Evolutionary conservation across 2,888 invertebrate species (phyloP), one percentile per base, ranked within the genome.

Genomic region (Villa cingulata): DNA sequence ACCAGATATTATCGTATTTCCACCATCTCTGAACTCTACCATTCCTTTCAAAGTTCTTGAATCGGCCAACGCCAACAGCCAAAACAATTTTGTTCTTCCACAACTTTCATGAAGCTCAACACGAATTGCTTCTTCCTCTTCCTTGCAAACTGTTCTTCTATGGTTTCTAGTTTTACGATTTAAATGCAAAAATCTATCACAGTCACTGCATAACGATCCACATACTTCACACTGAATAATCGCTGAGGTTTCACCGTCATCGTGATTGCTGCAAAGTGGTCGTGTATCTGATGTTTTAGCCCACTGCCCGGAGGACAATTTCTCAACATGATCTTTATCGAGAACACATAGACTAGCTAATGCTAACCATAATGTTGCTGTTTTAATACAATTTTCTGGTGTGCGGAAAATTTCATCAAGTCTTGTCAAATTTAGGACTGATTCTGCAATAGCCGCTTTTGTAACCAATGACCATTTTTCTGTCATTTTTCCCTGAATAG

Each of bases 71-170:
- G 94, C 83, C 59, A 95, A 72, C 7, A 97, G 74, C 94, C 96
- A 96, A 68, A 92, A 94, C 6, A 97, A 72, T 68, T 96, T 95
- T 2, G 91, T 92, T 36, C 97, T 77, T 0, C 96, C 96, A 64
- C 96, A 96, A 0, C 86, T 85, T 69, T 94, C 96, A 68, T 97
- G 96, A n/a, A 96, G 76, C 68, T 97, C 95, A 6, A 97, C 90
- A 53, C 90, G 85, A 51, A 96, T 92, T 0, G 94, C 89, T 64
- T 92, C 91, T 62, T 95, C 92, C 61, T 95, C 94, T 62, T 94
- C 94, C 65, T 94, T 94, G 70, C 94, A 94, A 1, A 66, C 69
- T 38, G 70, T 70, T 66, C 94, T 71, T 54, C 85, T 82, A 66
- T 96, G 96, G 51, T 78, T 76, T 48, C 90, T 76, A 2, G 90